These are phyloP conservation scores for Leistus spinibarbis DNA, from an alignment of 2,888 invertebrate species.

Conservation along the genomic window DNA sequence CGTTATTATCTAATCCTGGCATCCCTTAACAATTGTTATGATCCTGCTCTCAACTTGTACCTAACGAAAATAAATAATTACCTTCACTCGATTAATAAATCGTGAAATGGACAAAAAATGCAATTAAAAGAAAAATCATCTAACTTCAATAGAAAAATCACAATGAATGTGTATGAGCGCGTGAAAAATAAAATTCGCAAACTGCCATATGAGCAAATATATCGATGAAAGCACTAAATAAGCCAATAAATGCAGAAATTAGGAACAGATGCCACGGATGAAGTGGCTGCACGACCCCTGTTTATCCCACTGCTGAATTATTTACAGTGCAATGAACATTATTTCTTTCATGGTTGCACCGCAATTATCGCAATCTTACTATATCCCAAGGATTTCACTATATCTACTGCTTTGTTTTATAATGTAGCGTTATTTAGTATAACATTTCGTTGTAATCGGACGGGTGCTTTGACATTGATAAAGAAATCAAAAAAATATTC, in stretches of 20 bases:
- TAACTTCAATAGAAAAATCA: constrained; percentile 6
- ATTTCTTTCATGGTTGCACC: constrained; percentile 14
- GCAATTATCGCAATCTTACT: constrained; percentile 29
- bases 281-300: constrained; percentile 20
- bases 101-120: background rate
- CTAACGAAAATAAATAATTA: background rate
- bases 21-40: too few relatives aligned
- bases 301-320: constrained; percentile 22
- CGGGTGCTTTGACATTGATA: too few relatives aligned
- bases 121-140: background rate
- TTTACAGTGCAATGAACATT: constrained; percentile 18
- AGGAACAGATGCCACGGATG: constrained; percentile 18
- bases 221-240: constrained; percentile 17
- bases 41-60: background rate
- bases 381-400: constrained; percentile 5
- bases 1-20: too few relatives aligned
- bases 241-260: constrained; percentile 21
- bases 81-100: too few relatives aligned
- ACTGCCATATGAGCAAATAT: constrained; percentile 3
- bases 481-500: too few relatives aligned
- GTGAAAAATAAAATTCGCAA: constrained; percentile 24
- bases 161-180: constrained; percentile 17
- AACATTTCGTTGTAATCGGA: too few relatives aligned
- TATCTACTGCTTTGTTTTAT: background rate
- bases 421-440: background rate